Percentiles rank a stretch among this genome's conserved stretches.
Conservation (phyloP, 2,797 vertebrate genomes). For the Calcarius lapponicus region DNA sequence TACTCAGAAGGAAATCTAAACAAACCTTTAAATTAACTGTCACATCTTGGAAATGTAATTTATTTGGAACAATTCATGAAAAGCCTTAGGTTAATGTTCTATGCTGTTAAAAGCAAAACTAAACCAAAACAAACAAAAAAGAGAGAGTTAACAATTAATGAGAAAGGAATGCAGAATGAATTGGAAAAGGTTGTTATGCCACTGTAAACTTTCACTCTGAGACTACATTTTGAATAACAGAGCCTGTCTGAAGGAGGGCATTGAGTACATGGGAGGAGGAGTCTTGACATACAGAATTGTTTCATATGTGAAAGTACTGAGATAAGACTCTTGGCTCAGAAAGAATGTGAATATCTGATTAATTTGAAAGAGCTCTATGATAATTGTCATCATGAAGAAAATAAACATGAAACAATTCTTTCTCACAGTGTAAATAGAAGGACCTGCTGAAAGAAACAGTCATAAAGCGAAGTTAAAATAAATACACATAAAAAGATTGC, state of each 20-base stretch:
- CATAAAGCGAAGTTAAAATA: background rate
- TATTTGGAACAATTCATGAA: background rate
- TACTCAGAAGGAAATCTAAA: background rate
- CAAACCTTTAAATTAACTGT: background rate
- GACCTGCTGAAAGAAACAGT: background rate
- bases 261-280: background rate
- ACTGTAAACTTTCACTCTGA: background rate
- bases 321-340: background rate
- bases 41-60: background rate
- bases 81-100: background rate
- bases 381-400: background rate
- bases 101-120: background rate
- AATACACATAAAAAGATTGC: background rate
- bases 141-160: slow-evolving; percentile 6
- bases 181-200: background rate
- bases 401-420: background rate
- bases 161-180: background rate
- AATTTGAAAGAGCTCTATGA: background rate
- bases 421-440: background rate
- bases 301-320: background rate
- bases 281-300: background rate
- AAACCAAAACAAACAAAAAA: background rate
- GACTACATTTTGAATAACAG: background rate
- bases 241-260: background rate
- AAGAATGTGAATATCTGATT: background rate